Percentiles rank a stretch among this genome's conserved stretches.
These are phyloP conservation scores for Lophura nycthemera DNA, from an alignment of 2,113 vertebrate genomes.

Conservation along the genomic window DNA sequence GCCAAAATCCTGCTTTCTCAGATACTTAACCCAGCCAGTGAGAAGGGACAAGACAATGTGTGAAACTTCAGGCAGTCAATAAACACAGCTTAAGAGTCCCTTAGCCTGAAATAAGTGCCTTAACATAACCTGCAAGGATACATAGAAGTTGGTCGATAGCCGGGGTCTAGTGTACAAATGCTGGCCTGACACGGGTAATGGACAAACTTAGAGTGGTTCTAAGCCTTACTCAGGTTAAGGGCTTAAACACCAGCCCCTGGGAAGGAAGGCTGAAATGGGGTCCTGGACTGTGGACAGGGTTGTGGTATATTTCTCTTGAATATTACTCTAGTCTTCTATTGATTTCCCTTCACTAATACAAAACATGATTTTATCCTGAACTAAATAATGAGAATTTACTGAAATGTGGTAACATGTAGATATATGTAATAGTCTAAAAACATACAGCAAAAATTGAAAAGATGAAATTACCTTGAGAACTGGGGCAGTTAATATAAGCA, in stretches of 20 bases:
- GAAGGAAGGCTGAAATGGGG: neutral
- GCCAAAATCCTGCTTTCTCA: neutral
- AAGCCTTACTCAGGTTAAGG: neutral
- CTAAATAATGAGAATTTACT: neutral
- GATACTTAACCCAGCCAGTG: neutral
- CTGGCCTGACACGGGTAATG: neutral
- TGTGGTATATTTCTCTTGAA: neutral
- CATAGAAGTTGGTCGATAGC: neutral
- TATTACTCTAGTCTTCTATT: neutral
- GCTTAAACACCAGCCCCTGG: neutral
- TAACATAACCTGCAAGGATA: neutral
- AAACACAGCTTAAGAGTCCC: neutral
- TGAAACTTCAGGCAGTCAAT: neutral
- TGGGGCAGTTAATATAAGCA: neutral
- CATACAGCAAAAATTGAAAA: neutral
- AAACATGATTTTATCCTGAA: neutral
- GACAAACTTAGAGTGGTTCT: neutral
- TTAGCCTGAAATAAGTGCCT: neutral
- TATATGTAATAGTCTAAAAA: neutral
- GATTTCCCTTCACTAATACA: neutral
- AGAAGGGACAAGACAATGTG: neutral
- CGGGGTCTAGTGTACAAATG: neutral
- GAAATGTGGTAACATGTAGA: neutral
- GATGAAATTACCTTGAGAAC: neutral
- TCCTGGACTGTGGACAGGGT: neutral